phyloP scores from a whole-genome alignment of 2,888 invertebrate species.

The Xestoiulus laeticollis region DNA sequence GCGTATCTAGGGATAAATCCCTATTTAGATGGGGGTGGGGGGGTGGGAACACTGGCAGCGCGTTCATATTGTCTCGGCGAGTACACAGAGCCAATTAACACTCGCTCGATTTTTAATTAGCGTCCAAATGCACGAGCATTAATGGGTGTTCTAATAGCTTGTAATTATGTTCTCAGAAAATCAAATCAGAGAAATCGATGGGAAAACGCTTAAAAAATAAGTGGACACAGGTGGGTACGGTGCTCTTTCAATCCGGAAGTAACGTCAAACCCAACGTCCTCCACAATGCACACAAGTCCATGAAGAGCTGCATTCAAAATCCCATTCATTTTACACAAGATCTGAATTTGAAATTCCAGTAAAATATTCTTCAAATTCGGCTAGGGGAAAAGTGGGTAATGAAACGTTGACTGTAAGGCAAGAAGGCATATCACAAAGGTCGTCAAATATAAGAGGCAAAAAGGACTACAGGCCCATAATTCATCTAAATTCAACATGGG shows the following conservation, averaged over 20 bases:
- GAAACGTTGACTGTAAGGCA: too few species aligned
- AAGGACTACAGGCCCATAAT: background rate
- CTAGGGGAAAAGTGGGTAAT: too few species aligned
- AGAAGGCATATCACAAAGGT: too few species aligned
- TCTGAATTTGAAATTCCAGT: too few species aligned
- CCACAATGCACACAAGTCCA: background rate
- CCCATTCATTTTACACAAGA: too few species aligned
- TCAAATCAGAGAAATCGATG: constrained; percentile 22
- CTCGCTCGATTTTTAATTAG: constrained; percentile 21
- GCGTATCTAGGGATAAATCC: constrained; percentile 19
- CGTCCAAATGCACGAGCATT: constrained; percentile 19
- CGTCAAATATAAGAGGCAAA: background rate
- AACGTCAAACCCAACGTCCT: background rate
- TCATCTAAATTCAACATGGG: constrained; percentile 11
- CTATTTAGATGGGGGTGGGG: background rate
- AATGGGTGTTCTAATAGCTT: constrained; percentile 12
- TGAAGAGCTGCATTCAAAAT: too few species aligned
- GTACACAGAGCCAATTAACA: constrained; percentile 11
- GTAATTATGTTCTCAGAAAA: constrained; percentile 15
- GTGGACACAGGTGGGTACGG: background rate
- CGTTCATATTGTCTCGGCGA: constrained; percentile 18
- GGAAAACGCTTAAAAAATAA: constrained; percentile 22
- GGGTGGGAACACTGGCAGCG: background rate
- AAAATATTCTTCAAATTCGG: too few species aligned
- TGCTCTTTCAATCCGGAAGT: background rate